Base-by-base conservation (phyloP, 2,888 invertebrate genomes). In the Seira sanloemensis region DNA sequence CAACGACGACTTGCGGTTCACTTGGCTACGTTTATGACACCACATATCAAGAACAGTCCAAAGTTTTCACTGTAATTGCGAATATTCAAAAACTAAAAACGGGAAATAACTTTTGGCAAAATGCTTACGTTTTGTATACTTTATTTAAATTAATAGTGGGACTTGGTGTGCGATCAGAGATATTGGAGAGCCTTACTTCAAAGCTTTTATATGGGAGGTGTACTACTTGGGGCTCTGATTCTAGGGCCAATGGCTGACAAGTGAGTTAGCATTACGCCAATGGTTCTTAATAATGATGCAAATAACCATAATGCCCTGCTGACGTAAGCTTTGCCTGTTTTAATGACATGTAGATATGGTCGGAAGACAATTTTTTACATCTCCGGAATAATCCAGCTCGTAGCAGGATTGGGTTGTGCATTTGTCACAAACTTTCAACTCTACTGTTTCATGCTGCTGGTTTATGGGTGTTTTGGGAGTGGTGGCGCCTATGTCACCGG, bases 101-200 rank as follows among this genome's bases (percentile, higher is more conserved):
- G 67, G 21, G 0, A 37, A 46, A 12, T 25, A 71, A 71, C n/a
- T 27, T 16, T n/a, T 23, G 18, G 19, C 23, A 19, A 19, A 21
- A 19, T 71, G 4, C 19, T 25, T n/a, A 18, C 58, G 67, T 12
- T 18, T 19, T 12, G 21, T 74, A n/a, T 75, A 12, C 7, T 54
- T 27, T 54, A 26, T n/a, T n/a, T n/a, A n/a, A n/a, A n/a, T n/a
- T n/a, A n/a, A n/a, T 92, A 97, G 91, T 97, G 96, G 96, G 92
- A 94, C 90, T 93, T 96, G 74, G 95, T 97, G 0, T 97, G 97
- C 90, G 93, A 94, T 86, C 92, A 93, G 84, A 92, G 96, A 87
- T 97, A 96, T 96, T 94, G 94, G 94, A 95, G 95, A 0, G 95
- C 96, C 0, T 91, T 96, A 21, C 95, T 96, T 0, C 96, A 97